Percentiles rank a stretch among this genome's conserved stretches.
Conservation (phyloP, 2,888 invertebrate species). For the Chymomyza caudatula region DNA sequence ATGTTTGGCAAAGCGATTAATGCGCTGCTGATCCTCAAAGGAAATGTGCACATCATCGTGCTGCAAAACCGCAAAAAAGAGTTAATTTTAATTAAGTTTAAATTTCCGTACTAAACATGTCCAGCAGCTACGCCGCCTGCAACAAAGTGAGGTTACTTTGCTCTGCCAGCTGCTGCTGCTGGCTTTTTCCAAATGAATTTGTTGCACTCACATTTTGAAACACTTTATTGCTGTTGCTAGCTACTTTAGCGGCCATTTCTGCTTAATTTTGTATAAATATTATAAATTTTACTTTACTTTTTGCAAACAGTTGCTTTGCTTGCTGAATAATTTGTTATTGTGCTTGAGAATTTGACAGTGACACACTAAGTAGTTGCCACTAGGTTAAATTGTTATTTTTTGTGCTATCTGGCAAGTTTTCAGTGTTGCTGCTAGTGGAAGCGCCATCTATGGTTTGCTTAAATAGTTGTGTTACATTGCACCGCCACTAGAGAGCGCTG, state of each 20-base stretch:
- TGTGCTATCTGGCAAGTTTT: not conserved
- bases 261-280: constrained; percentile 20
- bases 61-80: constrained; percentile 1
- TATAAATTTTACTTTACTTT: constrained; percentile 32
- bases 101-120: not conserved
- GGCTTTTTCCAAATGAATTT: not conserved
- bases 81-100: not conserved
- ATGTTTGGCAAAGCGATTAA: constrained; percentile 95
- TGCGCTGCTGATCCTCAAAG: constrained; percentile 97
- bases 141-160: constrained; percentile 63
- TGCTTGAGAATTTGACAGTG: not conserved
- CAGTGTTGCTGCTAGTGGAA: no score
- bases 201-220: constrained; percentile 83
- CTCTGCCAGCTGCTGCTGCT: not conserved
- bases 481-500: no score
- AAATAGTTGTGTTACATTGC: no score
- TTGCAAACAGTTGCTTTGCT: constrained; percentile 53
- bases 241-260: constrained; percentile 76
- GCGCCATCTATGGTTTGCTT: no score
- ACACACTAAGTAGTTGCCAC: not conserved
- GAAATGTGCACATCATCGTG: constrained; percentile 95
- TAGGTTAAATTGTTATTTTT: not conserved
- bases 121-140: constrained; percentile 5
- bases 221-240: constrained; percentile 81
- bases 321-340: not conserved